Evolutionary conservation across 2,797 vertebrate species (phyloP).

Genomic region (Eleutherodactylus coqui): DNA sequence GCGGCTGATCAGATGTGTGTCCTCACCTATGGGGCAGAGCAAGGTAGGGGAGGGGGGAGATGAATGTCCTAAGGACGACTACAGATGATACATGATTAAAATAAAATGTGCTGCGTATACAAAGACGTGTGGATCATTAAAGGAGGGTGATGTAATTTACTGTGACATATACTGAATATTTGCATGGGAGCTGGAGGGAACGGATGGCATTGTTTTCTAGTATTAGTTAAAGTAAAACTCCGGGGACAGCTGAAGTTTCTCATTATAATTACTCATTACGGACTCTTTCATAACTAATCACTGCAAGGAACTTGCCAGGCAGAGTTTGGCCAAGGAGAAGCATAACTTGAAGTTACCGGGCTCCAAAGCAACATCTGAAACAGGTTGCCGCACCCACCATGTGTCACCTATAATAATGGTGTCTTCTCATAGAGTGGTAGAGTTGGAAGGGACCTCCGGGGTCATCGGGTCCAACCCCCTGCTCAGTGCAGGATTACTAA

Average conservation of each 20-base stretch:
- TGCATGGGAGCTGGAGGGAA: conserved; percentile 11
- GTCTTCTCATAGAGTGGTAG: too few species aligned
- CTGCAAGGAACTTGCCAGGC: not conserved
- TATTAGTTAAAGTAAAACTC: not conserved
- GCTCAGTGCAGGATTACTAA: too few species aligned
- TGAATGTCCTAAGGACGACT: conserved; percentile 66
- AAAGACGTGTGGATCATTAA: conserved; percentile 8
- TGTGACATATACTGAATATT: conserved; percentile 19
- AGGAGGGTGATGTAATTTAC: conserved; percentile 7
- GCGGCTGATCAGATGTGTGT: conserved; percentile 67
- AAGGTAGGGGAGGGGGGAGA: conserved; percentile 62
- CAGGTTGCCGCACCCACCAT: too few species aligned
- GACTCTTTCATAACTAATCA: not conserved
- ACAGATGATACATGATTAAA: conserved; percentile 62
- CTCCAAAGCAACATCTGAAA: not conserved
- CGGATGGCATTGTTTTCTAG: not conserved
- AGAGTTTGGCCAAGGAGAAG: not conserved
- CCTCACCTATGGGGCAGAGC: conserved; percentile 60
- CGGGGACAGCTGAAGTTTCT: not conserved
- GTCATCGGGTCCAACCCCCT: too few species aligned
- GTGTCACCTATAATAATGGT: too few species aligned
- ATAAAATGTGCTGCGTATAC: not conserved
- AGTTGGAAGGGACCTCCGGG: too few species aligned
- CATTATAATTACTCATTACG: not conserved
- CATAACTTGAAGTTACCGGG: not conserved